Evolutionary conservation across 2,888 invertebrate species (phyloP), one percentile per base, ranked within the genome.

Genomic region (Drosophila parthenogenetica): DNA sequence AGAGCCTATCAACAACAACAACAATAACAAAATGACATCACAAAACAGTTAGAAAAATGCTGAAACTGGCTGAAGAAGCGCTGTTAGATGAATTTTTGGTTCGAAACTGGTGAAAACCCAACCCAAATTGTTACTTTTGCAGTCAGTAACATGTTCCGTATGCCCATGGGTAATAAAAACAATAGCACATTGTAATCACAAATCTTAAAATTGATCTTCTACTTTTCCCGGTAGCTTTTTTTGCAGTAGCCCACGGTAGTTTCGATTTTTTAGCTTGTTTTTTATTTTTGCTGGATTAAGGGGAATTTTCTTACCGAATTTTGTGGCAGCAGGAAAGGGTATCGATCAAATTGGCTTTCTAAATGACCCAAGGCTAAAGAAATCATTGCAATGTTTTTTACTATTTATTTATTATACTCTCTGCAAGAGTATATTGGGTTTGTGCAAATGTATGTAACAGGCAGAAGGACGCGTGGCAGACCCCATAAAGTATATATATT

Each of bases 231-330:
- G 85, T 85, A 89, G 87, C 87, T 55, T 77, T 79, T 81, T 79
- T 69, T 60, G 79, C 85, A 74, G 85, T 89, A 86, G 85, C 87
- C 89, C 73, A 86, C 85, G 85, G 85, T 86, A 86, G 85, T 86
- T 74, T 74, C 4, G 8, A 11, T 32, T 32, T 32, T 11, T 11
- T 11, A 2, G 11, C 4, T 13, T 13, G 11, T 11, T 48, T 57
- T 60, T 62, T 43, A 10, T 17, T 53, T 64, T 71, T 39, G 11
- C 5, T 39, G n/a, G 48, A 16, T 29, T 29, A 29, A 17, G 17
- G 39, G 39, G 14, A 54, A 49, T 58, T 66, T 59, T 45, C 14
- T 63, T 39, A 66, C 50, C 60, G 51, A 49, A 59, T 62, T 50
- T 64, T 50, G 29, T 42, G 35, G 57, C 73, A 45, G 43, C 51